Evolutionary conservation across 2,888 invertebrate species (phyloP).

Genomic region (Drosophila koepferae): DNA sequence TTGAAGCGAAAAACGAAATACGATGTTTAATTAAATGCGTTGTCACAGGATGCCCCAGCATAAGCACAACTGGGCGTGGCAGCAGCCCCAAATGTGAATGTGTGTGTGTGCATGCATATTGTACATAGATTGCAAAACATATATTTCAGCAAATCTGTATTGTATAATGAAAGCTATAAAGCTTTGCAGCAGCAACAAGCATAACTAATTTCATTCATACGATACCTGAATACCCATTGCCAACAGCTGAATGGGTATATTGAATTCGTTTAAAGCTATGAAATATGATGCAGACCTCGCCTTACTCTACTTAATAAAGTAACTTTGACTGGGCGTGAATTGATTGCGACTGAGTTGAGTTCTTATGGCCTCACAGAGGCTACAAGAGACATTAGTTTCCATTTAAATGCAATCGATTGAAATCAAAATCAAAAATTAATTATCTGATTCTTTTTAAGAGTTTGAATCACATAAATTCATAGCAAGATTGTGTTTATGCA

Average conservation of each 20-base stretch:
- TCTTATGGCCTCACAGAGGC: too few species aligned
- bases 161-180: not conserved
- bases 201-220: conserved; percentile 44
- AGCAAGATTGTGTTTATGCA: not conserved
- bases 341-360: too few species aligned
- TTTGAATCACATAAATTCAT: not conserved
- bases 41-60: conserved; percentile 13
- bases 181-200: conserved; percentile 9
- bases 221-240: conserved; percentile 11
- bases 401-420: not conserved
- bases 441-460: not conserved
- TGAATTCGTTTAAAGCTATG: not conserved
- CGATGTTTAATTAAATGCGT: conserved; percentile 50
- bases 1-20: conserved; percentile 29
- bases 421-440: not conserved
- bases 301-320: too few species aligned
- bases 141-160: not conserved
- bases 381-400: not conserved
- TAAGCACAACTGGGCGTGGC: conserved; percentile 13
- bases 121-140: not conserved
- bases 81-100: not conserved
- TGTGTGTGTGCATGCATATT: not conserved
- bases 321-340: too few species aligned
- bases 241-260: not conserved
- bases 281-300: too few species aligned